phyloP scores from a whole-genome alignment of 92 coral and sea anemone species.

The Porites cylindrica region DNA sequence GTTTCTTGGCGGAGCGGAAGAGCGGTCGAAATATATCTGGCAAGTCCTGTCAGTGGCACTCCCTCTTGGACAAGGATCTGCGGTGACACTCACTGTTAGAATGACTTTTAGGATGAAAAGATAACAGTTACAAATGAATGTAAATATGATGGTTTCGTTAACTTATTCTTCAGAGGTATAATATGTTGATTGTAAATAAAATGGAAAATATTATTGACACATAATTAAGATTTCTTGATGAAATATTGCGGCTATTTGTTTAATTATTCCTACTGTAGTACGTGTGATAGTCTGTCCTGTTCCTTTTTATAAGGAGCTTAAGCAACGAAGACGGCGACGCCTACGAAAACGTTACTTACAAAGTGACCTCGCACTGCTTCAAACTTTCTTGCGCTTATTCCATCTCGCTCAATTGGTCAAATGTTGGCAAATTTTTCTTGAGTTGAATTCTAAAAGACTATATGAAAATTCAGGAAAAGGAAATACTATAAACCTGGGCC shows the following conservation, averaged over 20 bases:
- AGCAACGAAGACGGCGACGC: too few species aligned
- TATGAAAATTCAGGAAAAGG: too few species aligned
- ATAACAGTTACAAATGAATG: not conserved
- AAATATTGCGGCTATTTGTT: not conserved
- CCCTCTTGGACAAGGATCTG: not conserved
- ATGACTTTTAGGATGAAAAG: not conserved
- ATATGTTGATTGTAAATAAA: conserved; percentile 42
- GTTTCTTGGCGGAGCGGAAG: too few species aligned
- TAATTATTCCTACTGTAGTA: not conserved
- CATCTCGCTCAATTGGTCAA: too few species aligned
- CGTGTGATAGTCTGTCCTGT: not conserved
- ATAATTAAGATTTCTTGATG: not conserved
- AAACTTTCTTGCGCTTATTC: too few species aligned
- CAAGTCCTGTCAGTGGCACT: not conserved
- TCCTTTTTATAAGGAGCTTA: not conserved
- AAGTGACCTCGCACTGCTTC: too few species aligned
- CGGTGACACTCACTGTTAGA: too few species aligned
- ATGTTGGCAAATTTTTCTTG: too few species aligned
- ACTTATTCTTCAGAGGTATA: conserved; percentile 16
- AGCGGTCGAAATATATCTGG: too few species aligned
- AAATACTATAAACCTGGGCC: too few species aligned
- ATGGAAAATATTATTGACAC: not conserved
- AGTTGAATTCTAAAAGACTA: too few species aligned
- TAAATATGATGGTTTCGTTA: conserved; percentile 20
- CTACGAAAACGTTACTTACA: too few species aligned